These are phyloP conservation scores for Alosa sapidissima DNA, from an alignment of 2,797 vertebrate species.

Conservation along the genomic window DNA sequence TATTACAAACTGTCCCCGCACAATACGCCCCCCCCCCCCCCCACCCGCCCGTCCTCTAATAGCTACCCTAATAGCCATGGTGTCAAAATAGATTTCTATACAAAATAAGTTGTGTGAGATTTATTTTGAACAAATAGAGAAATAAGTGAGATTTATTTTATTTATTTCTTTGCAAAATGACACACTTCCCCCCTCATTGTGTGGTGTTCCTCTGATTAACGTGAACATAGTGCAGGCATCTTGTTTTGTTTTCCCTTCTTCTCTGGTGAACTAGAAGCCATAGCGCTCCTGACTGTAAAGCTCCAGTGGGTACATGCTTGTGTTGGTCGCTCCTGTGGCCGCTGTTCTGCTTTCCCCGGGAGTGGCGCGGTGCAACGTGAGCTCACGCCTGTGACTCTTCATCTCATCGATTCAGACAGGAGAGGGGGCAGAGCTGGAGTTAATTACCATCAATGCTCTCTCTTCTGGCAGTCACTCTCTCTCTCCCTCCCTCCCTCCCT, in stretches of 20 bases:
- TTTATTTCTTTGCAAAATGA: background rate
- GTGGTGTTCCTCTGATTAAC: background rate
- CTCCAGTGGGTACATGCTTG: background rate
- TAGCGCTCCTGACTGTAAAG: background rate
- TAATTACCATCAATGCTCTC: slow-evolving; percentile 72
- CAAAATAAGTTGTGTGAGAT: too few species aligned
- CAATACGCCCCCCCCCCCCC: background rate
- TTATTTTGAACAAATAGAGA: too few species aligned
- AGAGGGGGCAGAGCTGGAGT: slow-evolving; percentile 59
- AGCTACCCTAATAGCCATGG: too few species aligned
- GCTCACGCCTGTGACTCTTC: slow-evolving; percentile 69
- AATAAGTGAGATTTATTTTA: too few species aligned
- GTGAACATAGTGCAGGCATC: background rate
- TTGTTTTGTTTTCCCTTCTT: background rate
- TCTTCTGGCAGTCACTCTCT: slow-evolving; percentile 8
- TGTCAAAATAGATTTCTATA: too few species aligned
- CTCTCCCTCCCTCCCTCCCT: background rate
- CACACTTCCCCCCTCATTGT: background rate
- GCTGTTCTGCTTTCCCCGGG: background rate
- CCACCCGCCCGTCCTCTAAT: too few species aligned
- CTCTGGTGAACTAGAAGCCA: background rate
- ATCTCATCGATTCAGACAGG: slow-evolving; percentile 74
- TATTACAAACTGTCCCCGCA: background rate
- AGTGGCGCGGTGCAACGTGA: slow-evolving; percentile 63
- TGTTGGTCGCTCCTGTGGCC: background rate